A percentile compares a stretch with the other conserved stretches of the same genome.
phyloP scores from a whole-genome alignment of 2,797 vertebrate genomes.

The Simalia tracyae region DNA sequence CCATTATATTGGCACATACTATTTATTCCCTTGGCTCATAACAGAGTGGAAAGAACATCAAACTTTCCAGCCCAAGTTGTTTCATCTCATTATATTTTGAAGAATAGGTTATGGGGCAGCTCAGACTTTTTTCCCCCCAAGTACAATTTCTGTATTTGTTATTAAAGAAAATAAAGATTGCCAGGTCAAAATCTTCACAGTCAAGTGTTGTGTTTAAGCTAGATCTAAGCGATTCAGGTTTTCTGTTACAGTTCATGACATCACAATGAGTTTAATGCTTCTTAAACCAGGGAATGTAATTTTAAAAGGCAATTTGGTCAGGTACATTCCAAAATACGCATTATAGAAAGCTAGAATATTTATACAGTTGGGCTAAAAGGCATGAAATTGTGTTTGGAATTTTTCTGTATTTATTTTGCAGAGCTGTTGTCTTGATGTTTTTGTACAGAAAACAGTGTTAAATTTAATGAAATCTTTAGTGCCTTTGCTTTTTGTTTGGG shows the following conservation, averaged over 20 bases:
- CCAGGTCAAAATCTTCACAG: slow-evolving; percentile 6
- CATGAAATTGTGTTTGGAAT: not conserved
- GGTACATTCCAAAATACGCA: rapidly evolving
- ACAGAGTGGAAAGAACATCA: slow-evolving; percentile 6
- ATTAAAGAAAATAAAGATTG: slow-evolving; percentile 21
- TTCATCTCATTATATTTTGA: slow-evolving; percentile 14
- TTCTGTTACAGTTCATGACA: not conserved
- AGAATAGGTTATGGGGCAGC: slow-evolving; percentile 10
- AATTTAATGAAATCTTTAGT: slow-evolving; percentile 6
- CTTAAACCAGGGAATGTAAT: not conserved
- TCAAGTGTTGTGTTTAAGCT: not conserved
- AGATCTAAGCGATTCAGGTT: not conserved
- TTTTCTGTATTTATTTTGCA: slow-evolving; percentile 2
- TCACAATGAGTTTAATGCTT: not conserved
- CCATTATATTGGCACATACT: not conserved
- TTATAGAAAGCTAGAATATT: not conserved
- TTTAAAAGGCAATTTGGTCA: slow-evolving; percentile 20
- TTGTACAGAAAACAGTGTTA: not conserved
- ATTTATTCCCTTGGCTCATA: slow-evolving; percentile 10
- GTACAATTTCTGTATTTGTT: slow-evolving; percentile 23
- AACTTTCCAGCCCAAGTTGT: slow-evolving; percentile 21
- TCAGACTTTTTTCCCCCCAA: not conserved
- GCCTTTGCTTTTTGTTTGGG: not conserved
- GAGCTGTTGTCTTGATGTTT: not conserved
- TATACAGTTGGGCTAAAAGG: not conserved